Conservation (phyloP, 2,797 vertebrate species). For the Pseudochromis fuscus region DNA sequence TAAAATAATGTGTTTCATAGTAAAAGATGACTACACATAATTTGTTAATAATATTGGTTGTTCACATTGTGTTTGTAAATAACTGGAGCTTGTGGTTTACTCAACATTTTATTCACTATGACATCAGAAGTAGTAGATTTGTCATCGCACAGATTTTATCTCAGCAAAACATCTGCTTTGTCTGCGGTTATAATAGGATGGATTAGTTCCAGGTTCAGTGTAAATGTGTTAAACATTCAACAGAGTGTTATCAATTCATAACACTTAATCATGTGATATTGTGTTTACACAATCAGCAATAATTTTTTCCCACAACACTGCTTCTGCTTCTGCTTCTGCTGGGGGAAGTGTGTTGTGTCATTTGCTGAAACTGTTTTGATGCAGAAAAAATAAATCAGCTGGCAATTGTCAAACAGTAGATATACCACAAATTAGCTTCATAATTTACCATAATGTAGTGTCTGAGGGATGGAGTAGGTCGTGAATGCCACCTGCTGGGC, state of each 20-base stretch:
- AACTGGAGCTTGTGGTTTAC: not conserved
- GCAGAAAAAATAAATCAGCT: not conserved
- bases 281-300: not conserved
- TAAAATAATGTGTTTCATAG: too few relatives aligned
- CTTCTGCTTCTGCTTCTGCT: not conserved
- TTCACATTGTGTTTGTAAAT: constrained; percentile 11
- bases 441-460: not conserved
- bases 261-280: not conserved
- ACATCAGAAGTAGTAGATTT: constrained; percentile 20
- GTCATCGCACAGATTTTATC: constrained; percentile 10
- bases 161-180: not conserved
- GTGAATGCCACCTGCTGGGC: constrained; percentile 80
- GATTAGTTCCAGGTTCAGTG: not conserved
- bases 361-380: constrained; percentile 7
- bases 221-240: constrained; percentile 21
- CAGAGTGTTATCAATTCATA: not conserved
- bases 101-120: constrained; percentile 16
- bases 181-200: constrained; percentile 9
- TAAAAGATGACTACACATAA: not conserved
- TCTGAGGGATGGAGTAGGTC: constrained; percentile 36
- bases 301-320: not conserved
- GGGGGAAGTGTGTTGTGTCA: not conserved
- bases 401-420: not conserved
- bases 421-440: not conserved
- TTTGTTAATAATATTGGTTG: not conserved